A percentile compares a stretch with the other conserved stretches of the same genome.
phyloP scores from a whole-genome alignment of 2,888 invertebrate species.

The Tipula lateralis region DNA sequence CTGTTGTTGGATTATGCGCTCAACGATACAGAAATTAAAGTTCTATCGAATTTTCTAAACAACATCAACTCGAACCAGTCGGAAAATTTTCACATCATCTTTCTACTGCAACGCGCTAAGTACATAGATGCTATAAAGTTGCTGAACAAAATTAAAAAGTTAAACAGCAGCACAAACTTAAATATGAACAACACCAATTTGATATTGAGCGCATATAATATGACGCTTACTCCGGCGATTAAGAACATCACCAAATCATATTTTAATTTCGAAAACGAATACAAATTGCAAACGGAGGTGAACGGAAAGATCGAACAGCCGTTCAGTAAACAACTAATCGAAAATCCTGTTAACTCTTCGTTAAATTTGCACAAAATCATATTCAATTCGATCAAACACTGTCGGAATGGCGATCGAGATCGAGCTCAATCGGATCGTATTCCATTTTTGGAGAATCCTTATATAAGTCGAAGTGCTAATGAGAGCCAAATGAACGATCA shows the following conservation, averaged over 20 bases:
- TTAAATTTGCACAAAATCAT: neutral
- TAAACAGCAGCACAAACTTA: neutral
- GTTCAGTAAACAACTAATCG: conserved; percentile 36
- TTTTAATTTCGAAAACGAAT: conserved; percentile 39
- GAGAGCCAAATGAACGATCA: neutral
- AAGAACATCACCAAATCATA: conserved; percentile 44
- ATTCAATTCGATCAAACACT: neutral
- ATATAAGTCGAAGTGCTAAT: neutral
- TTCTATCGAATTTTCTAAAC: conserved; percentile 41
- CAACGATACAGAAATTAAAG: conserved; percentile 42
- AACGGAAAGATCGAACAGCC: conserved; percentile 38
- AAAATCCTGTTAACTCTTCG: neutral
- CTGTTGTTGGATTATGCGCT: conserved; percentile 44
- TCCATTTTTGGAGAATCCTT: neutral
- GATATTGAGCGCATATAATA: conserved; percentile 44
- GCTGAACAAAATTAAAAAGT: conserved; percentile 41
- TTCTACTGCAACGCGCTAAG: conserved; percentile 45
- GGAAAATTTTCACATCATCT: conserved; percentile 44
- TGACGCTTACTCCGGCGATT: conserved; percentile 45
- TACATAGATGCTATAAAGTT: conserved; percentile 47
- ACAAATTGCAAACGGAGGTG: conserved; percentile 20
- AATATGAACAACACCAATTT: conserved; percentile 41
- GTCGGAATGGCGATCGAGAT: conserved; percentile 37
- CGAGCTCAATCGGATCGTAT: conserved; percentile 34
- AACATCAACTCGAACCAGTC: conserved; percentile 39